phyloP scores from a whole-genome alignment of 1,140 invertebrate species.

The Zeugodacus cucurbitae region DNA sequence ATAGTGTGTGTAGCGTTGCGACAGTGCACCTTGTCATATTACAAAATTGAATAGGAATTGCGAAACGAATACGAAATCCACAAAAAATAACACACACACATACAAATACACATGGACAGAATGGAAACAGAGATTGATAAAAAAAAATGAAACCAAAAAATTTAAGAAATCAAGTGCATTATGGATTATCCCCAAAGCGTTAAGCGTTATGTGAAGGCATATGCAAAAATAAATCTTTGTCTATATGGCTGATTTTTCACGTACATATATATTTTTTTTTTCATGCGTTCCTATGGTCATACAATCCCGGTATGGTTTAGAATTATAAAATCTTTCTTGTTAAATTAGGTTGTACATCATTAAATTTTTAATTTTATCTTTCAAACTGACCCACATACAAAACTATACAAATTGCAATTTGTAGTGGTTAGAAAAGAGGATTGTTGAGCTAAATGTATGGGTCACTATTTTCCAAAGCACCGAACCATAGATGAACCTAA shows the following conservation, averaged over 20 bases:
- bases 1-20: neutral
- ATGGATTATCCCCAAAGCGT: neutral
- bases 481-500: no score
- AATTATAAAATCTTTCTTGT: neutral
- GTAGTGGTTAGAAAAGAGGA: neutral
- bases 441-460: neutral
- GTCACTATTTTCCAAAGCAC: no score
- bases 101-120: neutral
- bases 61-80: constrained; percentile 1
- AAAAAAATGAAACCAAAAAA: neutral
- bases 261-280: neutral
- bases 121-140: neutral
- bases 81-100: neutral
- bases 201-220: neutral
- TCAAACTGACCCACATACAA: neutral
- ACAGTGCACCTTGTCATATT: constrained; percentile 9
- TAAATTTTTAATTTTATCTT: neutral
- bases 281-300: neutral
- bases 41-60: constrained; percentile 15
- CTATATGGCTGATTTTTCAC: neutral
- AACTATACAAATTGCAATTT: no score
- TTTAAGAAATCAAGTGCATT: neutral
- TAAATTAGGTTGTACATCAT: neutral
- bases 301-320: neutral
- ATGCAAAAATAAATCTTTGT: no score